Conservation (phyloP, 2,888 invertebrate species). For the Iphiclides podalirius region DNA sequence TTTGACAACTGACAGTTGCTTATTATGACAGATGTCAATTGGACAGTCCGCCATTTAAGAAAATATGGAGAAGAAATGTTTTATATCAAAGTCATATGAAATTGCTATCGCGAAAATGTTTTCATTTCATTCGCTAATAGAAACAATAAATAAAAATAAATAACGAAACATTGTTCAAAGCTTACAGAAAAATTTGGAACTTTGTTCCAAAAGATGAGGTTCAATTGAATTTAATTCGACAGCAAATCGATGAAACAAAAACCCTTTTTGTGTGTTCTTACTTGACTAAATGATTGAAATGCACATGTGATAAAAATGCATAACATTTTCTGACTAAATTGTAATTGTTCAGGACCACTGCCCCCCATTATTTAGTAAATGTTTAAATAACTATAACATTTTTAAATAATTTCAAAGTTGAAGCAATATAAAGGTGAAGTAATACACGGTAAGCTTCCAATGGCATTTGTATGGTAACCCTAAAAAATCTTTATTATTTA, state of each 20-base stretch:
- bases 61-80: neutral
- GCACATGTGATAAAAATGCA: neutral
- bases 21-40: neutral
- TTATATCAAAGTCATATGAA: no score
- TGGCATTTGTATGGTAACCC: no score
- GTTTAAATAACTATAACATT: no score
- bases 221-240: neutral
- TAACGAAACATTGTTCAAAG: neutral
- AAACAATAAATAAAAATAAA: slow-evolving; percentile 3
- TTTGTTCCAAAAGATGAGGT: neutral
- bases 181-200: neutral
- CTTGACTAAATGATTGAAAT: neutral
- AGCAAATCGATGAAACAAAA: neutral
- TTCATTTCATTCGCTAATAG: neutral
- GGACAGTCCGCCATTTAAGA: neutral
- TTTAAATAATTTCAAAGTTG: no score
- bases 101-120: no score
- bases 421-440: no score
- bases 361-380: no score
- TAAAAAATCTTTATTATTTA: no score
- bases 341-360: no score
- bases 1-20: slow-evolving; percentile 5
- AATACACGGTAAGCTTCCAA: no score
- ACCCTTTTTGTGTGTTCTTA: neutral
- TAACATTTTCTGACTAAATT: no score